Conservation (phyloP, 2,797 vertebrate species). For the Vireo griseus region DNA sequence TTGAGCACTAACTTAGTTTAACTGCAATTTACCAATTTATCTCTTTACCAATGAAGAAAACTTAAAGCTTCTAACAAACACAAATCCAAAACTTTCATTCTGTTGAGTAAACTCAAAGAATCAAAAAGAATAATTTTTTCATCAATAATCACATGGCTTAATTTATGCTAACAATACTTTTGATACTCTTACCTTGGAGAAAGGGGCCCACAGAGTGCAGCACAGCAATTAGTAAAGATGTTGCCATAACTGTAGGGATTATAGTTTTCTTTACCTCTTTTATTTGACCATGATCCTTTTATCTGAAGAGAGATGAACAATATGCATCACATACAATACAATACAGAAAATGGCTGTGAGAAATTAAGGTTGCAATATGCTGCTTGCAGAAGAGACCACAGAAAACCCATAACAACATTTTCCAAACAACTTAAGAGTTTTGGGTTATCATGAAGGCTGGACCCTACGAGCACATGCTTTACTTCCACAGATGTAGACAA, state of each 20-base stretch:
- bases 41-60: not conserved
- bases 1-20: not conserved
- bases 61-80: not conserved
- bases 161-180: not conserved
- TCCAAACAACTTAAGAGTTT: not conserved
- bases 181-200: constrained; percentile 88
- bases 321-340: not conserved
- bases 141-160: not conserved
- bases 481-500: not conserved
- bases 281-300: constrained; percentile 98
- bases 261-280: constrained; percentile 97
- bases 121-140: not conserved
- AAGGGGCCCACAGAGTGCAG: constrained; percentile 92
- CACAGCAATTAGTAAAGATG: constrained; percentile 95
- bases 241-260: constrained; percentile 98
- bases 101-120: not conserved
- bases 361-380: not conserved
- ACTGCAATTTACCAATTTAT: not conserved
- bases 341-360: not conserved
- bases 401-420: not conserved
- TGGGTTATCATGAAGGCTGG: not conserved
- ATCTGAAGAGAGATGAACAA: constrained; percentile 82
- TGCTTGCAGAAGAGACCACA: not conserved
- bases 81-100: not conserved
- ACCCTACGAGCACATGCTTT: not conserved